Conservation (phyloP, 2,797 vertebrate species). For the Syndactyla subalaris region DNA sequence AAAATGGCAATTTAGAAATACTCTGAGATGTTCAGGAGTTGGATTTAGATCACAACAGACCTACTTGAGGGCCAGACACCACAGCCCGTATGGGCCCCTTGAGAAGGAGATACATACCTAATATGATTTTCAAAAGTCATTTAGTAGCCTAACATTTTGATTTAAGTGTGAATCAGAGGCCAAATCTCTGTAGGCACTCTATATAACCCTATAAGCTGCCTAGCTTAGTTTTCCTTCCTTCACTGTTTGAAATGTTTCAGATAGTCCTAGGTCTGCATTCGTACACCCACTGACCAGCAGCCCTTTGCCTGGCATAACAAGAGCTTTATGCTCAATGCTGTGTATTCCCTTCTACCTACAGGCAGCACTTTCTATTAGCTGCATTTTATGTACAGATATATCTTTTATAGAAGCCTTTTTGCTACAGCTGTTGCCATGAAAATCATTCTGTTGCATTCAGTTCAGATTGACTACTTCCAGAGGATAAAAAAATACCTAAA, state of each 20-base stretch:
- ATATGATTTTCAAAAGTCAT: neutral
- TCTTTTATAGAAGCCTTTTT: constrained; percentile 21
- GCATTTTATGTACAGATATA: neutral
- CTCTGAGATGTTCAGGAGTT: neutral
- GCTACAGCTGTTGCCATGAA: neutral
- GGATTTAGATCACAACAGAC: neutral
- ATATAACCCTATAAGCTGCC: neutral
- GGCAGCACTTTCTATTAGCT: neutral
- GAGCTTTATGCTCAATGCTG: neutral
- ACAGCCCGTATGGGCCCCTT: neutral
- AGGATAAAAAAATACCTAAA: constrained; percentile 1
- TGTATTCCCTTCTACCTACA: neutral
- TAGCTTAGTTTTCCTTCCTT: neutral
- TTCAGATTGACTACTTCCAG: neutral
- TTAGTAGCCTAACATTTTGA: neutral
- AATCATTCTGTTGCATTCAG: neutral
- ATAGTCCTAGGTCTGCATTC: neutral
- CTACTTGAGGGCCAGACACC: neutral
- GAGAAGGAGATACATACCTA: neutral
- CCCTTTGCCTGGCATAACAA: neutral
- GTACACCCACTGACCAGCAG: neutral
- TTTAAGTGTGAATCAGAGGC: neutral
- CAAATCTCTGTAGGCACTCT: neutral
- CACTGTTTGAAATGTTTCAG: neutral
- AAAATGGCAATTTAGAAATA: neutral